Percentiles rank a stretch among this genome's conserved stretches.
Evolutionary conservation across 1,140 invertebrate species (phyloP).

Genomic region (Frieseomelitta varia): DNA sequence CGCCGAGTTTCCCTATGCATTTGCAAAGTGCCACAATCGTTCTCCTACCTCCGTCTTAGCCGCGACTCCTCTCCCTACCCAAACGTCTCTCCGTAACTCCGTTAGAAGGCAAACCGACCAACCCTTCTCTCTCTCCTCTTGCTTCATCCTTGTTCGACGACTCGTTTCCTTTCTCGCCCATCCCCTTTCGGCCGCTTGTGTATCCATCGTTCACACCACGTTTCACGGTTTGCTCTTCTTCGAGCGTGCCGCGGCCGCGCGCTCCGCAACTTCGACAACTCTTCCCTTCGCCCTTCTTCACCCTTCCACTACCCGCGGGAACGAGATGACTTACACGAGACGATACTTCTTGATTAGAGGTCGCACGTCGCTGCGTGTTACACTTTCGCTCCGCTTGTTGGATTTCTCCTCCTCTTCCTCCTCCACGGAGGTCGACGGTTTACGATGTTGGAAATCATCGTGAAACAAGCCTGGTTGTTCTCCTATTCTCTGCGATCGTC

Average conservation of each 20-base stretch:
- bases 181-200: slow-evolving; percentile 23
- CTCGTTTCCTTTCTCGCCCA: not conserved
- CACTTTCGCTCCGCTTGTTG: slow-evolving; percentile 24
- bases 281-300: not conserved
- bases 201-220: slow-evolving; percentile 43
- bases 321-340: slow-evolving; percentile 46
- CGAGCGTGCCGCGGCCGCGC: slow-evolving; percentile 6
- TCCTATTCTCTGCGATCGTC: not conserved
- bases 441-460: slow-evolving; percentile 2
- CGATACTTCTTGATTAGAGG: slow-evolving; percentile 51
- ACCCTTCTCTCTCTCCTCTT: not conserved
- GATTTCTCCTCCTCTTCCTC: not conserved
- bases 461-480: not conserved
- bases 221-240: slow-evolving; percentile 43
- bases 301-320: not conserved
- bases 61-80: not conserved
- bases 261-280: slow-evolving; percentile 34
- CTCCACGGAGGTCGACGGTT: too few relatives aligned
- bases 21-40: slow-evolving; percentile 62
- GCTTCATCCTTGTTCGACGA: not conserved
- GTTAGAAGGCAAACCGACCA: not conserved
- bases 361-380: slow-evolving; percentile 26
- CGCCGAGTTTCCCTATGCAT: slow-evolving; percentile 52
- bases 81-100: not conserved
- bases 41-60: slow-evolving; percentile 5